phyloP scores from a whole-genome alignment of 2,797 vertebrate species.

The Semaprochilodus insignis region DNA sequence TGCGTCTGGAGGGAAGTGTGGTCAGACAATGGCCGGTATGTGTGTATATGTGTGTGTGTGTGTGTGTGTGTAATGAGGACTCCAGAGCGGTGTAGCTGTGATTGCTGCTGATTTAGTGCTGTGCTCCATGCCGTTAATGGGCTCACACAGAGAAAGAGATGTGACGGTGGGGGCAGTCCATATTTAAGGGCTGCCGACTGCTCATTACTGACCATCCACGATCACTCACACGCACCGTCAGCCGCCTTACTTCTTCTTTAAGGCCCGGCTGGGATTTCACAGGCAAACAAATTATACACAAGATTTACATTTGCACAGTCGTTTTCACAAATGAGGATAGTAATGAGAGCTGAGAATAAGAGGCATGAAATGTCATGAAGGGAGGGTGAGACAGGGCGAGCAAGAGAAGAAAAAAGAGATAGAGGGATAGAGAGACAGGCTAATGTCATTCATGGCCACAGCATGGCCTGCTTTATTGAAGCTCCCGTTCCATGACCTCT shows the following conservation, averaged over 20 bases:
- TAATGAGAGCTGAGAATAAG: slow-evolving; percentile 46
- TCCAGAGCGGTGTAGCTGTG: slow-evolving; percentile 50
- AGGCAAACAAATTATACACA: slow-evolving; percentile 51
- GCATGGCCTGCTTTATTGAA: slow-evolving; percentile 58
- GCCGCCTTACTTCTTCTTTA: slow-evolving; percentile 46
- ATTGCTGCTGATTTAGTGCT: slow-evolving; percentile 63
- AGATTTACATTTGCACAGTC: slow-evolving; percentile 54
- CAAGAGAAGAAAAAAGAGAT: background rate
- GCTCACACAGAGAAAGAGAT: slow-evolving; percentile 55
- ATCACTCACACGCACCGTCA: slow-evolving; percentile 47
- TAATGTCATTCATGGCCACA: slow-evolving; percentile 54
- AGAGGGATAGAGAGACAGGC: slow-evolving; percentile 31
- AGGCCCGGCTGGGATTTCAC: slow-evolving; percentile 41
- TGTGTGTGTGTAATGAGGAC: slow-evolving; percentile 58
- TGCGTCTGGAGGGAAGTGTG: slow-evolving; percentile 53
- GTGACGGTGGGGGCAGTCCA: slow-evolving; percentile 51
- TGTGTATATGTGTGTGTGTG: slow-evolving; percentile 48
- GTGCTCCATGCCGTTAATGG: slow-evolving; percentile 56
- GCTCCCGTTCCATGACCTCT: slow-evolving; percentile 53
- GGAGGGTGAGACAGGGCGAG: background rate
- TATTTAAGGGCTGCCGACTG: slow-evolving; percentile 59
- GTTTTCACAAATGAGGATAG: slow-evolving; percentile 54
- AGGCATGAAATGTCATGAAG: slow-evolving; percentile 42
- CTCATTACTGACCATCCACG: slow-evolving; percentile 58
- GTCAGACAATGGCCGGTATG: slow-evolving; percentile 61